Base-by-base conservation (phyloP, 2,797 vertebrate species). In the Avahi laniger region DNA sequence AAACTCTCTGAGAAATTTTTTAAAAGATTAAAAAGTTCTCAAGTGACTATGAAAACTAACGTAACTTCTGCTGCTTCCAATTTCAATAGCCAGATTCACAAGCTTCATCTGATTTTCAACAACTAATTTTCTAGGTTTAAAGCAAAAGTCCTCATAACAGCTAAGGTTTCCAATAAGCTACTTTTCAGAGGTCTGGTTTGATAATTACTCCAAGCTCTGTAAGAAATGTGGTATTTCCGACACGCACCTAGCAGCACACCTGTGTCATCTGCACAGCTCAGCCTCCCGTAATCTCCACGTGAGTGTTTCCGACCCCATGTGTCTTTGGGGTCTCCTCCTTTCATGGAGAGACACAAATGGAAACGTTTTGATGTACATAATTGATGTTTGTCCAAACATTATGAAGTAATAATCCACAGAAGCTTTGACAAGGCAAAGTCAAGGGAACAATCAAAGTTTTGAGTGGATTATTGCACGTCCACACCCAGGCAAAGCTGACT, bases 401-500 rank as follows among this genome's bases (percentile, higher is more conserved):
- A 13, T 35, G 76, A 97, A 97, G 95, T 52, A 97, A 96, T 97
- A 96, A 95, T 72, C 92, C 97, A 97, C 87, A 89, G 96, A 96
- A 93, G 88, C 26, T 97, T 98, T 93, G 92, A 92, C 22, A 89
- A 95, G 79, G 80, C 95, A n/a, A 97, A 98, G 84, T 93, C 85
- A 83, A 96, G 84, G 46, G 89, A 98, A 92, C 94, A 97, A 96
- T 82, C 72, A 70, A 94, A 69, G 78, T 95, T 97, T 96, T 78
- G 93, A 96, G 65, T 93, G 78, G 90, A 96, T 97, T 98, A 97
- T n/a, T 73, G 2, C 87, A 96, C 97, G 97, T 89, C 95, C 91
- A 97, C 35, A 28, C 88, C 86, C 94, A 92, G 93, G 63, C 94
- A 97, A 97, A 97, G 96, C 50, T 78, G 86, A 92, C 91, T 97